Evolutionary conservation across 2,113 vertebrate genomes (phyloP).

Genomic region (Hipposideros armiger): DNA sequence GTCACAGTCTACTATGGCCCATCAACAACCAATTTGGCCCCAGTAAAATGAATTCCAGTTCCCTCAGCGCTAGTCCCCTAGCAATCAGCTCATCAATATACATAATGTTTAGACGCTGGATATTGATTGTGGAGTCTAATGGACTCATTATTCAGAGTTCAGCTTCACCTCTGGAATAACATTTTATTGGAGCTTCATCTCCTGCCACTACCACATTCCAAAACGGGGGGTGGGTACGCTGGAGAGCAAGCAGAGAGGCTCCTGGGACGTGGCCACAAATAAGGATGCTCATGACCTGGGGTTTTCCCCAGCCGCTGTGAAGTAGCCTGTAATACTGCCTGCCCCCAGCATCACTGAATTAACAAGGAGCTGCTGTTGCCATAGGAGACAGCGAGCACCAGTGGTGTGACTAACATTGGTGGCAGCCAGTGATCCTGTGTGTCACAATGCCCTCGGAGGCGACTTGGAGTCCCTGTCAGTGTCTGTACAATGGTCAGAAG

Average conservation of each 20-base stretch:
- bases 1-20: constrained; percentile 73
- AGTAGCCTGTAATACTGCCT: constrained; percentile 23
- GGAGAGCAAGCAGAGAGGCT: constrained; percentile 15
- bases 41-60: constrained; percentile 86
- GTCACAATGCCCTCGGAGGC: constrained; percentile 60
- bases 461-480: not conserved
- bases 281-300: not conserved
- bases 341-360: constrained; percentile 59
- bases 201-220: constrained; percentile 65
- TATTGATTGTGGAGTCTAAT: constrained; percentile 90
- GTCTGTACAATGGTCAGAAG: not conserved
- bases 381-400: constrained; percentile 69
- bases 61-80: constrained; percentile 79
- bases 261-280: constrained; percentile 26
- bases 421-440: constrained; percentile 57
- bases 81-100: constrained; percentile 89
- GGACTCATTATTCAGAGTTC: constrained; percentile 85
- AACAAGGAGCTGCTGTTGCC: constrained; percentile 75
- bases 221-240: not conserved
- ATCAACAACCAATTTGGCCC: constrained; percentile 86
- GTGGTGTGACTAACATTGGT: constrained; percentile 73
- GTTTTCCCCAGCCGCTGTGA: not conserved
- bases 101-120: constrained; percentile 86
- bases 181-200: constrained; percentile 44
- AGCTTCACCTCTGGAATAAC: constrained; percentile 81